Evolutionary conservation across 2,888 invertebrate genomes (phyloP), one percentile per base, ranked within the genome.

Genomic region (Iphiclides podalirius): DNA sequence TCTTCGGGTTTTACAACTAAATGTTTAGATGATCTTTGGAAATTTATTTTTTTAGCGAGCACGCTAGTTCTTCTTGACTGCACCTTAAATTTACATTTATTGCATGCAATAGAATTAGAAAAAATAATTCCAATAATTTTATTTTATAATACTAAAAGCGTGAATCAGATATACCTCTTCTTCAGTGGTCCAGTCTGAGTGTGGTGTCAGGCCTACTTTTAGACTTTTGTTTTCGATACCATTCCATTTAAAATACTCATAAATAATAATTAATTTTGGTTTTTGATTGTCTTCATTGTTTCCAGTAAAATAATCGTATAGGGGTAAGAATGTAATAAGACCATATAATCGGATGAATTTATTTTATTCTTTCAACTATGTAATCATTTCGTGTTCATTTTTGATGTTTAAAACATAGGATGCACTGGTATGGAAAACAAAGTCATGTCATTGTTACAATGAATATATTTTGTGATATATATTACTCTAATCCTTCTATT

Each of bases 401-500:
- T n/a, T n/a, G n/a, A n/a, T n/a, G n/a, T n/a, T n/a, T n/a, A n/a
- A n/a, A n/a, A n/a, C n/a, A 12, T 34, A 41, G 28, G 11, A 26
- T 36, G 46, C 16, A 43, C 66, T 77, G 84, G 79, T 76, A 80
- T 83, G 82, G 83, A 79, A 84, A 84, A 82, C 80, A 78, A 75
- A 78, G 64, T 70, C 63, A 66, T 70, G 58, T 75, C 67, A 72
- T 77, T 75, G 71, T 75, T 77, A 79, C 82, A 81, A 83, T 85
- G 80, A 84, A 87, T 87, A 85, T 87, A 88, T 88, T 88, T 88
- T 88, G 85, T 87, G 86, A 87, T 87, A 85, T 85, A 79, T 83
- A 82, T 82, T 73, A 83, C 78, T 83, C 73, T 86, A 81, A 84
- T 75, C 84, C 83, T 85, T 85, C 84, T 88, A 88, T 88, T 88